Conservation (phyloP, 2,797 vertebrate genomes). For the Toxotes lorentzi region DNA sequence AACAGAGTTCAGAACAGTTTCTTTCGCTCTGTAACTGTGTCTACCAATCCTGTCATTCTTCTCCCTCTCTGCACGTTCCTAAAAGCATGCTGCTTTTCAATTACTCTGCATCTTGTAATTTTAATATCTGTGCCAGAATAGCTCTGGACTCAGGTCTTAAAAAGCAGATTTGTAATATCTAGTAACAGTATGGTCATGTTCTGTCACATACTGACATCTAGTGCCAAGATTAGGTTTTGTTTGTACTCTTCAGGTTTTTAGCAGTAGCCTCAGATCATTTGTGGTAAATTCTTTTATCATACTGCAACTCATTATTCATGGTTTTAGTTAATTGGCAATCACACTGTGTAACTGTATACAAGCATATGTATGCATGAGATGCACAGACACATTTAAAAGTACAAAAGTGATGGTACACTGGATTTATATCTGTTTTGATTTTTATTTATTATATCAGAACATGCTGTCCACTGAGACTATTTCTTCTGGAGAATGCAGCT, state of each 20-base stretch:
- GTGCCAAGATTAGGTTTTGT: slow-evolving; percentile 23
- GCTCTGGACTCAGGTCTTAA: not conserved
- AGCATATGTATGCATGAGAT: too few species aligned
- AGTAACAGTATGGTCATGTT: not conserved
- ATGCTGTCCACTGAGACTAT: too few species aligned
- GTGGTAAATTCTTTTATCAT: not conserved
- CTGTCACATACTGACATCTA: slow-evolving; percentile 65
- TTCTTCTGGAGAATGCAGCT: too few species aligned
- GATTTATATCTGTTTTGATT: too few species aligned
- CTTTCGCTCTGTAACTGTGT: not conserved
- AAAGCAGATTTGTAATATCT: not conserved
- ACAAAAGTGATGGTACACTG: too few species aligned
- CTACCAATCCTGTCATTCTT: not conserved
- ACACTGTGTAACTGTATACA: too few species aligned
- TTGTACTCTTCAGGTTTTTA: not conserved
- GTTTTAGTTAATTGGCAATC: too few species aligned
- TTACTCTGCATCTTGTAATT: slow-evolving; percentile 23
- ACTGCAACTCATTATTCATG: not conserved
- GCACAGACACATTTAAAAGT: too few species aligned
- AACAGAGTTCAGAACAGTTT: slow-evolving; percentile 16
- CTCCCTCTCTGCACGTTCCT: slow-evolving; percentile 17
- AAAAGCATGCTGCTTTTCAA: not conserved
- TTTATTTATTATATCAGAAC: too few species aligned
- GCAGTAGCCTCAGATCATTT: not conserved
- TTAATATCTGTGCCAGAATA: slow-evolving; percentile 13